Evolutionary conservation across 2,113 vertebrate genomes (phyloP), one percentile per base, ranked within the genome.

Genomic region (Gorilla gorilla): DNA sequence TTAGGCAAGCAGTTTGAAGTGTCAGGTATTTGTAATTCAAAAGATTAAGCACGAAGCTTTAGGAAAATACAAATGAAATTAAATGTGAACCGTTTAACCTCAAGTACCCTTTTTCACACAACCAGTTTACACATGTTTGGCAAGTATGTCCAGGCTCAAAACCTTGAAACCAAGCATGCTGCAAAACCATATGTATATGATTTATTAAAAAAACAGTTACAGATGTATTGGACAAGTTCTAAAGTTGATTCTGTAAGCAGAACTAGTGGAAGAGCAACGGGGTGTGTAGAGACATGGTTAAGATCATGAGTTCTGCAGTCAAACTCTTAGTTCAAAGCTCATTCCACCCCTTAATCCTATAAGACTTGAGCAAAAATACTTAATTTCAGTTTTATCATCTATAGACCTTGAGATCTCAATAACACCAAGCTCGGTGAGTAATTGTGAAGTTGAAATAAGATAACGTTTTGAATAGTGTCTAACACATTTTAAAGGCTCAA

Each of bases 101-200:
- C 96, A 96, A 73, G 64, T 96, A 59, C 13, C 30, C 30, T 97
- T 50, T 50, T 23, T 98, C 92, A 82, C 48, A 23, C 89, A 95
- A 87, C 78, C 89, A 93, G 3, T 13, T 96, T 78, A 94, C 95
- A 96, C 40, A 4, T 97, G 92, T 96, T 98, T 96, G 96, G 95
- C 93, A 97, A 92, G 50, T 16, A n/a, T 45, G 9, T 23, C 89
- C 86, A 48, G 50, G 81, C 38, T 93, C 96, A 81, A 98, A 98
- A 97, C 88, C 87, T 55, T 88, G 94, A 97, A 96, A 55, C 68
- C 93, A 93, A 96, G n/a, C 93, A 90, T 43, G 73, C 72, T 86
- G 61, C 18, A 79, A 81, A 97, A 92, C 52, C 79, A 97, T 94
- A 95, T 83, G 73, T 38, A 86, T 68, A 93, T 87, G 92, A 0